phyloP scores from a whole-genome alignment of 92 coral and sea anemone species.

The Actinernus sp. region DNA sequence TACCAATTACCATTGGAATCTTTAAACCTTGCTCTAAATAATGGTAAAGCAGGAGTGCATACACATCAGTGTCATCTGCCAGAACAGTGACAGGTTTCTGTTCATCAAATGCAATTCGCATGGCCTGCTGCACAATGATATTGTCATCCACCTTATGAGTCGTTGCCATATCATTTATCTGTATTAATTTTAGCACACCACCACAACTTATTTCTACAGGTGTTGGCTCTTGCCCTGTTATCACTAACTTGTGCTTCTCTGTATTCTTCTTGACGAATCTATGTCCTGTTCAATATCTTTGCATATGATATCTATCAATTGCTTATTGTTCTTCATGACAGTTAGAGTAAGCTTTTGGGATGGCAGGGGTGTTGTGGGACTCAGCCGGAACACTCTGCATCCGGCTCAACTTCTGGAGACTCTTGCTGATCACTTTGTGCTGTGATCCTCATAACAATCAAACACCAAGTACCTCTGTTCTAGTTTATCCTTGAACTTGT shows the following conservation, averaged over 20 bases:
- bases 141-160: conserved; percentile 72
- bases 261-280: conserved; percentile 52
- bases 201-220: conserved; percentile 75
- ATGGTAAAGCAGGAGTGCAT: conserved; percentile 63
- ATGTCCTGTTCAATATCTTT: conserved; percentile 31
- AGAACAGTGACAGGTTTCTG: conserved; percentile 50
- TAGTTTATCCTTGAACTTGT: conserved; percentile 53
- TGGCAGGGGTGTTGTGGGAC: conserved; percentile 57
- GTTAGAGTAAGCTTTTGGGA: conserved; percentile 69
- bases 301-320: conserved; percentile 63
- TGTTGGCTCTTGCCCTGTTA: conserved; percentile 41
- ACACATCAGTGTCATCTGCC: conserved; percentile 82
- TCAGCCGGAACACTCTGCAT: conserved; percentile 46
- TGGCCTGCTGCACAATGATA: conserved; percentile 69
- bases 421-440: conserved; percentile 66
- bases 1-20: no score
- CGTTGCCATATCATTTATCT: conserved; percentile 68
- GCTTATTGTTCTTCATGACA: conserved; percentile 57
- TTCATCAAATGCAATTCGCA: conserved; percentile 63
- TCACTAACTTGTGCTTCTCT: conserved; percentile 36
- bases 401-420: conserved; percentile 49
- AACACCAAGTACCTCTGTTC: conserved; percentile 57
- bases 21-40: no score
- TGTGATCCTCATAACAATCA: conserved; percentile 64
- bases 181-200: conserved; percentile 42